Evolutionary conservation across 2,797 vertebrate genomes (phyloP).

Genomic region (Falco rusticolus): DNA sequence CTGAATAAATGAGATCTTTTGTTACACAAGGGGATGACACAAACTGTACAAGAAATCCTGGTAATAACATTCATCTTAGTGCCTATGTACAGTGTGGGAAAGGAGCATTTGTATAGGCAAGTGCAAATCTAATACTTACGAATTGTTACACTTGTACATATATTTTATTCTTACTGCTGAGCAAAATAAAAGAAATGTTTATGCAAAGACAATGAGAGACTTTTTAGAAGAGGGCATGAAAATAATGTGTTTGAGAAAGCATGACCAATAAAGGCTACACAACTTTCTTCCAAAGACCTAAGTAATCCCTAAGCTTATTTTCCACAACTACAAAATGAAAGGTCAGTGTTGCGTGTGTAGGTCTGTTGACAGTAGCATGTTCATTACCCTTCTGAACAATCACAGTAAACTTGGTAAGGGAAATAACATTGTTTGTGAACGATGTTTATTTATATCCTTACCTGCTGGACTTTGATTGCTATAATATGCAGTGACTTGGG

Average conservation of each 20-base stretch:
- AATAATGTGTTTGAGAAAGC: not conserved
- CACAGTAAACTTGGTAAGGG: not conserved
- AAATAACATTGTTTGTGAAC: not conserved
- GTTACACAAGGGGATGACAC: not conserved
- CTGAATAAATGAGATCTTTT: not conserved
- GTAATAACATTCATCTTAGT: not conserved
- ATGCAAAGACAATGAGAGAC: not conserved
- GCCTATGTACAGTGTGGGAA: not conserved
- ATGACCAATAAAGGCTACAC: not conserved
- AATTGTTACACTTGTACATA: not conserved
- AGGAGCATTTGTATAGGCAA: not conserved
- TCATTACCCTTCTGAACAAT: not conserved
- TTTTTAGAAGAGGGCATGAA: not conserved
- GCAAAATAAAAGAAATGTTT: conserved; percentile 3
- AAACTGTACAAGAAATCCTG: not conserved
- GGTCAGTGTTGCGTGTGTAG: not conserved
- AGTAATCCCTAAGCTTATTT: not conserved
- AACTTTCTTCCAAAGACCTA: not conserved
- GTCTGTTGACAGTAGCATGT: not conserved
- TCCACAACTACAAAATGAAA: not conserved
- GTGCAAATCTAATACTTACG: not conserved
- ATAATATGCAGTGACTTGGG: not conserved
- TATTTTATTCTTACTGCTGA: not conserved
- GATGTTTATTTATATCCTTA: not conserved
- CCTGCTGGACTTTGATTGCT: not conserved